Evolutionary conservation across 2,797 vertebrate genomes (phyloP), one percentile per base, ranked within the genome.

Genomic region (Girardinus metallicus): DNA sequence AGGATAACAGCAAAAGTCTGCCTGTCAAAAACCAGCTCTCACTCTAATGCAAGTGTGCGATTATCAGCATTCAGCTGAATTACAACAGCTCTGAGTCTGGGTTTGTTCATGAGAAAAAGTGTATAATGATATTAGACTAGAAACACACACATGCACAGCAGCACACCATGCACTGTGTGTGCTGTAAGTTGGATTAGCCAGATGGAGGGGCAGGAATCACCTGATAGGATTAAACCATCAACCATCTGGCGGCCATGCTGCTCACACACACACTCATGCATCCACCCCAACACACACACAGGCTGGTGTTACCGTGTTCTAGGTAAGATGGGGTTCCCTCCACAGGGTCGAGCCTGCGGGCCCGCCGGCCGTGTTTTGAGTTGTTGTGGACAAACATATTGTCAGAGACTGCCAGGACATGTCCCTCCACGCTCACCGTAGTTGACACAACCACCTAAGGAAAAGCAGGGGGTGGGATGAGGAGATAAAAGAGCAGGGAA

Each of bases 301-400:
- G 78, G 51, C 74, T 13, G 41, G 55, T 73, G 34, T 96, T 97
- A 99, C 98, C 98, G 90, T 99, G 98, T 92, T 99, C 98, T 95
- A 99, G 96, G 96, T 99, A 99, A 89, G 98, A 98, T 80, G 94
- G 96, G 83, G 97, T 98, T 95, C 98, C 98, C 94, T 99, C 98
- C 92, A 97, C 97, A 78, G 98, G 97, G 95, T 99, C 98, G 9
- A 99, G 97, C 92, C 98, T 96, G 91, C 98, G 97, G 93, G 98
- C 98, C 94, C 98, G 96, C 91, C 98, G 97, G 92, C 98, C 98
- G 0, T 99, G 98, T 95, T 99, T 99, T 87, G 98, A 99, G 94
- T 99, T 99, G 95, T 99, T 99, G 94, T 99, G 98, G 88, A 99
- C 98, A 79, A 99, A 99, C 98, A 99, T 99, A 94, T 99, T 99